These are phyloP conservation scores for Lithobius niger DNA, from an alignment of 1,140 invertebrate species.

Conservation along the genomic window DNA sequence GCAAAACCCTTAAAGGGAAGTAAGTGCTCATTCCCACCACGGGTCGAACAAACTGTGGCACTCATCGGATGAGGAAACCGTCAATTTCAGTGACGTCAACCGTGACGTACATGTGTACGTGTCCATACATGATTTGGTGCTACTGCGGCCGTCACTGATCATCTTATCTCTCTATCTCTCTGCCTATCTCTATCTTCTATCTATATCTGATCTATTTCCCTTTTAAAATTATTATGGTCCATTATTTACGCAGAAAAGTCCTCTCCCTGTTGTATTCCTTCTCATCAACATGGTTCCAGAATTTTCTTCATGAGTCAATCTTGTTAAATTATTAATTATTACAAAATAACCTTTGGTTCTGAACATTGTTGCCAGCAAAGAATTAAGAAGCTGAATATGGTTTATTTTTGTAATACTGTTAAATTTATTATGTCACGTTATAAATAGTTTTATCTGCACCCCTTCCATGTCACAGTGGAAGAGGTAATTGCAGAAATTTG, in stretches of 20 bases:
- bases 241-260: background rate
- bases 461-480: background rate
- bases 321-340: background rate
- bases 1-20: too few species aligned
- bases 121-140: background rate
- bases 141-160: background rate
- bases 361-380: background rate
- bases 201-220: background rate
- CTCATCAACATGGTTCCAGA: background rate
- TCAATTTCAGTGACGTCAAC: background rate
- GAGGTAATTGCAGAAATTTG: background rate
- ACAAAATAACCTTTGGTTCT: background rate
- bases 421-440: background rate
- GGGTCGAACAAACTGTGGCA: too few species aligned
- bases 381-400: background rate
- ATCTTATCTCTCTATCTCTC: background rate
- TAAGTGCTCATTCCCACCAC: too few species aligned
- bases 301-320: background rate
- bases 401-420: slow-evolving; percentile 1
- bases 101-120: background rate
- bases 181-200: background rate
- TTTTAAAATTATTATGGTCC: background rate
- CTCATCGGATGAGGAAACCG: too few species aligned
- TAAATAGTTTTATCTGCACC: background rate
- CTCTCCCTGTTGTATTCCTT: background rate